Conservation (phyloP, 2,113 vertebrate genomes). For the Mormoops blainvillei region DNA sequence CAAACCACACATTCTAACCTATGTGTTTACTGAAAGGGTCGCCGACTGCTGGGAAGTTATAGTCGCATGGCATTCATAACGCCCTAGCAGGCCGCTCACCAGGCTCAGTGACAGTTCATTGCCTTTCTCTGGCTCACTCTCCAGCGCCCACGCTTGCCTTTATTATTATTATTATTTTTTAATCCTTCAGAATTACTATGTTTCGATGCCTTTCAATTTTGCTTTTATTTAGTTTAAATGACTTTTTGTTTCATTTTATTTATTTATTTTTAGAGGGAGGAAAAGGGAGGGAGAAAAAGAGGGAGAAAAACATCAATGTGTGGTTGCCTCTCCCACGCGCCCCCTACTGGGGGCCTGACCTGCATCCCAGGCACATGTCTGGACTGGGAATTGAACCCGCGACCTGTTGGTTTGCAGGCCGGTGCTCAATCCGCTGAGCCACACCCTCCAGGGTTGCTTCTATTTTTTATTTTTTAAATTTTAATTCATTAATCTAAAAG, state of each 20-base stretch:
- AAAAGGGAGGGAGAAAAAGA: no score
- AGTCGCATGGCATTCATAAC: neutral
- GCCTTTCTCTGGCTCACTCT: neutral
- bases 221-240: neutral
- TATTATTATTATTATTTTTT: rapidly evolving
- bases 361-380: no score
- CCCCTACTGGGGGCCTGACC: no score
- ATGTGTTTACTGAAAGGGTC: neutral
- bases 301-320: no score
- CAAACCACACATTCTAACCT: neutral
- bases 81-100: rapidly evolving
- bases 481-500: neutral
- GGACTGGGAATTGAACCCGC: no score
- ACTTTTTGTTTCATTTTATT: no score
- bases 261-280: no score
- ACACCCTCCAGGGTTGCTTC: no score
- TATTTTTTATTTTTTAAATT: neutral
- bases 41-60: neutral
- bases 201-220: neutral
- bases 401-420: no score
- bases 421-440: no score
- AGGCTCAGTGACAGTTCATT: no score
- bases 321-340: no score
- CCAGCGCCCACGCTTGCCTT: neutral
- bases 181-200: neutral